A percentile compares a stretch with the other conserved stretches of the same genome.
Conservation (phyloP, 2,797 vertebrate genomes). For the Squalus acanthias region DNA sequence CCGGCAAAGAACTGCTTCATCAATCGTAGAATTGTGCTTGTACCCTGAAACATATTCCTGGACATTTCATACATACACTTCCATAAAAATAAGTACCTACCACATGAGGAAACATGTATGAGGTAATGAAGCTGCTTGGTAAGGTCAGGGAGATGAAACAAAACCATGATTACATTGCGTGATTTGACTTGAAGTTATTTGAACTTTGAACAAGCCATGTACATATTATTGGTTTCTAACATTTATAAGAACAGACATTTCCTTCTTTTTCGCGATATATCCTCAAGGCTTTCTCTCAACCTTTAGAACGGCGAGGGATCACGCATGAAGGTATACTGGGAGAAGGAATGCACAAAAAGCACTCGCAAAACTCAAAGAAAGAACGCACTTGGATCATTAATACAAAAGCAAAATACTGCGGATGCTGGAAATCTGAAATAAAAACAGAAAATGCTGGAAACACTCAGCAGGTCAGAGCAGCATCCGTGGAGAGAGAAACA, state of each 20-base stretch:
- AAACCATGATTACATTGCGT: not conserved
- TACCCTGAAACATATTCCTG: not conserved
- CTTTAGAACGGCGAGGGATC: not conserved
- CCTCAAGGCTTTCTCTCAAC: slow-evolving; percentile 12
- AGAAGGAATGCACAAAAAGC: not conserved
- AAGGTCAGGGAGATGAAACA: not conserved
- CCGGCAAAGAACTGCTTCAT: not conserved
- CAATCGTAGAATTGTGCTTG: not conserved
- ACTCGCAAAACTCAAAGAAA: not conserved
- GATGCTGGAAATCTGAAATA: too few species aligned
- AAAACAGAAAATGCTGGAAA: too few species aligned
- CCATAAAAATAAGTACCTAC: not conserved
- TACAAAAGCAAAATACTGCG: too few species aligned
- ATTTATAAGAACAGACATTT: slow-evolving; percentile 5
- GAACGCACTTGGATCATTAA: not conserved
- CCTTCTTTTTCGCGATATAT: not conserved
- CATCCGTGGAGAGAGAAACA: too few species aligned
- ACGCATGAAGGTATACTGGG: not conserved
- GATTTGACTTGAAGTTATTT: slow-evolving; percentile 29
- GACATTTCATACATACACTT: not conserved
- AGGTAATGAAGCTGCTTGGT: not conserved
- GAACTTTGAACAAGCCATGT: slow-evolving; percentile 21
- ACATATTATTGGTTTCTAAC: slow-evolving; percentile 14
- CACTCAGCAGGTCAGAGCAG: too few species aligned
- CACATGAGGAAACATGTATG: slow-evolving; percentile 3